Evolutionary conservation across 2,797 vertebrate genomes (phyloP).

Genomic region (Lates japonicus): DNA sequence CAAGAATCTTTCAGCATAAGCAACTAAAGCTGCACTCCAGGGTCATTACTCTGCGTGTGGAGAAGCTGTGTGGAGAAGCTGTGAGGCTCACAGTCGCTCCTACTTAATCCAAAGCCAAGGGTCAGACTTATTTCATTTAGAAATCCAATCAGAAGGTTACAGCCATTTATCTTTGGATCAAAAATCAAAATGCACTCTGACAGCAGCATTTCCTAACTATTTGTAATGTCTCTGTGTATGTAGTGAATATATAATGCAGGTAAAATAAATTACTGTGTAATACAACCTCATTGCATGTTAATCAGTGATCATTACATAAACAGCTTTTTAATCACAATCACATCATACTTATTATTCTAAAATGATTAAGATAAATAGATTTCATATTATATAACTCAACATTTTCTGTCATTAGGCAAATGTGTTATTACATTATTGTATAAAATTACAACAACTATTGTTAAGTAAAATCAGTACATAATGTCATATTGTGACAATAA

Average conservation of each 20-base stretch:
- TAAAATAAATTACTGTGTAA: neutral
- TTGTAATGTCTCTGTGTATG: neutral
- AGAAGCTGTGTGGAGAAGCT: neutral
- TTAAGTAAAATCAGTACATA: neutral
- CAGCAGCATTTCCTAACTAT: neutral
- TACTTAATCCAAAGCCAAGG: slow-evolving; percentile 11
- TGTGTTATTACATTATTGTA: too few relatives aligned
- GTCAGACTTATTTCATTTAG: slow-evolving; percentile 1
- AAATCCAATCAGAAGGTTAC: neutral
- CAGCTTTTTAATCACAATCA: neutral
- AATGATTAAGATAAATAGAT: too few relatives aligned
- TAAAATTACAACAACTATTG: too few relatives aligned
- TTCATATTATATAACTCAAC: neutral
- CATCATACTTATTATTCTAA: too few relatives aligned
- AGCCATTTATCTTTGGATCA: neutral
- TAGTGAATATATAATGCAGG: neutral
- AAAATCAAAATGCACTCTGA: neutral
- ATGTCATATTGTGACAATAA: neutral
- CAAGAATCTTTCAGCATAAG: neutral
- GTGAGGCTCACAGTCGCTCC: neutral
- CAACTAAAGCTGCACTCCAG: slow-evolving; percentile 8
- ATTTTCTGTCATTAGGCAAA: neutral
- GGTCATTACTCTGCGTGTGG: neutral
- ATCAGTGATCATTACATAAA: neutral
- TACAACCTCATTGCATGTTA: neutral